phyloP scores from a whole-genome alignment of 2,888 invertebrate genomes.

The Lithophane leautieri region DNA sequence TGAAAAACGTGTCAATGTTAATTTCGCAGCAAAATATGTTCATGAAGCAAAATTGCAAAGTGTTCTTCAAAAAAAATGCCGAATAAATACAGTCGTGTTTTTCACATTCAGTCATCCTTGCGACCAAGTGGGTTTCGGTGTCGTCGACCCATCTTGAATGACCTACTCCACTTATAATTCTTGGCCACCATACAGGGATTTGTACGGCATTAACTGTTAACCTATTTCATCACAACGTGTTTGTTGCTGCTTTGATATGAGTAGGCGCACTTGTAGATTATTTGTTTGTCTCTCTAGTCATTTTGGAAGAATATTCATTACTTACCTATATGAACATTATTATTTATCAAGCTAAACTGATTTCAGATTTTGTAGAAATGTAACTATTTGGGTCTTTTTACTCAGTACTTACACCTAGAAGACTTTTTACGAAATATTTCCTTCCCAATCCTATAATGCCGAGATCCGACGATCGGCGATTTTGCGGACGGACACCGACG shows the following conservation, averaged over 20 bases:
- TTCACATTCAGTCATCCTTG: slow-evolving; percentile 25
- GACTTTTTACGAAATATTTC: background rate
- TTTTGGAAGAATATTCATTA: background rate
- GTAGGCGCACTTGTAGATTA: slow-evolving; percentile 31
- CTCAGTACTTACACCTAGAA: background rate
- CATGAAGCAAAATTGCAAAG: background rate
- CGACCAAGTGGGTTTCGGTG: slow-evolving; percentile 40
- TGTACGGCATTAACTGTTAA: slow-evolving; percentile 42
- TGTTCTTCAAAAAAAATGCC: slow-evolving; percentile 2
- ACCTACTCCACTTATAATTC: slow-evolving; percentile 61
- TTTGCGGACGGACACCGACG: too few species aligned
- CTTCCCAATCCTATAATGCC: background rate
- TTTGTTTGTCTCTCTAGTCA: background rate
- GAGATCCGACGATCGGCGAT: too few species aligned
- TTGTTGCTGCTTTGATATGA: slow-evolving; percentile 32
- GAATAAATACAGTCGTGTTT: slow-evolving; percentile 5
- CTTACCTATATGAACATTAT: background rate
- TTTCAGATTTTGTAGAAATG: background rate
- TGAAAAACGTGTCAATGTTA: slow-evolving; percentile 21
- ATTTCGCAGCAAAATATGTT: background rate
- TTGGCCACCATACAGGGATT: slow-evolving; percentile 56
- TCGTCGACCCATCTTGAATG: slow-evolving; percentile 56
- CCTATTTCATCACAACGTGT: slow-evolving; percentile 45
- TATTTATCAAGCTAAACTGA: background rate
- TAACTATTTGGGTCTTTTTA: background rate